Evolutionary conservation across 35 echinoderm and acorn worm genomes (phyloP).

Genomic region (Lytechinus variegatus): DNA sequence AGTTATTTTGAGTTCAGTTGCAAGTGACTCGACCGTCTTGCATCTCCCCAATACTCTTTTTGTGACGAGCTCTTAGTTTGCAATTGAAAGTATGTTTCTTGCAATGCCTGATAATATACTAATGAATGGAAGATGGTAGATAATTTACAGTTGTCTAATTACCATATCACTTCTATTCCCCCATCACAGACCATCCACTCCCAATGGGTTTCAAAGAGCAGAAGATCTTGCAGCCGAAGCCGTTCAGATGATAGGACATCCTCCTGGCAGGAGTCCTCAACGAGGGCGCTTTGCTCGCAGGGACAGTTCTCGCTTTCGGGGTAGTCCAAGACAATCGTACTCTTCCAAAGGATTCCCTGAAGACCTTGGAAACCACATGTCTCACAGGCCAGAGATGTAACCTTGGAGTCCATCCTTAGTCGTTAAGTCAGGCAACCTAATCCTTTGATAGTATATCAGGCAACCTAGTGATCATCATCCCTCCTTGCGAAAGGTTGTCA

Average conservation of each 20-base stretch:
- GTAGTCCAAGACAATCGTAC: neutral
- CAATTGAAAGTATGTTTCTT: too few species aligned
- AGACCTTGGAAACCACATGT: neutral
- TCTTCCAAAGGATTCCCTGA: neutral
- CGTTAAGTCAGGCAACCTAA: neutral
- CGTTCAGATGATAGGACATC: neutral
- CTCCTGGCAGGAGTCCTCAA: neutral
- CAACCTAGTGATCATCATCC: neutral
- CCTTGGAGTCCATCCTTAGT: neutral
- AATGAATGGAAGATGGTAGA: neutral
- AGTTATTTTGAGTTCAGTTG: too few species aligned
- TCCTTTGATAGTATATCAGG: neutral
- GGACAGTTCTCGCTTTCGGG: neutral
- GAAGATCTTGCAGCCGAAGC: neutral
- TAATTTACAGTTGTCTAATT: neutral
- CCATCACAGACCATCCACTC: neutral
- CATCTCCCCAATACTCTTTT: too few species aligned
- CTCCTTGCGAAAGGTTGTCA: neutral
- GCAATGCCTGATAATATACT: too few species aligned
- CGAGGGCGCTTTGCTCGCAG: neutral
- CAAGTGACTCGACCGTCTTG: too few species aligned
- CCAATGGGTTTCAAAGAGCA: neutral
- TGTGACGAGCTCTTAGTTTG: too few species aligned
- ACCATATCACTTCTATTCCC: neutral
- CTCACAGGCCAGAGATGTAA: neutral